These are phyloP conservation scores for Gobionotothen gibberifrons DNA, from an alignment of 2,797 vertebrate genomes.

Conservation along the genomic window DNA sequence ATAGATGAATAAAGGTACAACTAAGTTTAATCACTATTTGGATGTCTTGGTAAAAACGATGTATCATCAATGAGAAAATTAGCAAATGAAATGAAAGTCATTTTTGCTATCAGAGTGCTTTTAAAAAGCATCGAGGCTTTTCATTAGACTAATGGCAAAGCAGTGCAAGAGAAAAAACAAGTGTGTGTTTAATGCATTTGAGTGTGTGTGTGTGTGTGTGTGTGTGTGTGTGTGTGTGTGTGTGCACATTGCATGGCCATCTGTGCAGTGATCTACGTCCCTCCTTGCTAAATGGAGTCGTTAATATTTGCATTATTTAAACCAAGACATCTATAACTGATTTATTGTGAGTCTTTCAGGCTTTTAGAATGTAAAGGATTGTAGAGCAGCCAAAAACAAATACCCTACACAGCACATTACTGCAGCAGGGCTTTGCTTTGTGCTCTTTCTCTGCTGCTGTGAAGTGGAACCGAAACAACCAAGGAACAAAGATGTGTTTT, in stretches of 20 bases:
- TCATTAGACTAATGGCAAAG: slow-evolving; percentile 40
- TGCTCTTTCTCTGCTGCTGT: slow-evolving; percentile 18
- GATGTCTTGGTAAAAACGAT: slow-evolving; percentile 2
- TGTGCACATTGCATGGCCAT: slow-evolving; percentile 23
- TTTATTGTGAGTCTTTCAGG: slow-evolving; percentile 42
- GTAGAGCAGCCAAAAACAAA: slow-evolving; percentile 24
- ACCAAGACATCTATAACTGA: slow-evolving; percentile 40
- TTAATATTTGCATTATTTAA: slow-evolving; percentile 73
- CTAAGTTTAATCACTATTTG: neutral
- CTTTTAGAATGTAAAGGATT: slow-evolving; percentile 43
- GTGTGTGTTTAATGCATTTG: neutral
- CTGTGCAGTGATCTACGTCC: slow-evolving; percentile 48
- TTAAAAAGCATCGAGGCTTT: slow-evolving; percentile 38
- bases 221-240: slow-evolving; percentile 5
- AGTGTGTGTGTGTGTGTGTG: slow-evolving; percentile 16
- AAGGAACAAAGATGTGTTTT: slow-evolving; percentile 16
- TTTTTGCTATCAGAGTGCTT: slow-evolving; percentile 23
- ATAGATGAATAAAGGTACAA: slow-evolving; percentile 16
- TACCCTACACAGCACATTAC: neutral
- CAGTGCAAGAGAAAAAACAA: neutral
- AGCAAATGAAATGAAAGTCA: slow-evolving; percentile 19
- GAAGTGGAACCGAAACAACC: slow-evolving; percentile 15
- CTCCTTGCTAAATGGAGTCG: slow-evolving; percentile 44
- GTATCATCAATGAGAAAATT: slow-evolving; percentile 13
- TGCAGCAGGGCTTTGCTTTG: neutral